A percentile compares a stretch with the other conserved stretches of the same genome.
These are phyloP conservation scores for Drosophila leontia DNA, from an alignment of 1,140 invertebrate species.

Conservation along the genomic window DNA sequence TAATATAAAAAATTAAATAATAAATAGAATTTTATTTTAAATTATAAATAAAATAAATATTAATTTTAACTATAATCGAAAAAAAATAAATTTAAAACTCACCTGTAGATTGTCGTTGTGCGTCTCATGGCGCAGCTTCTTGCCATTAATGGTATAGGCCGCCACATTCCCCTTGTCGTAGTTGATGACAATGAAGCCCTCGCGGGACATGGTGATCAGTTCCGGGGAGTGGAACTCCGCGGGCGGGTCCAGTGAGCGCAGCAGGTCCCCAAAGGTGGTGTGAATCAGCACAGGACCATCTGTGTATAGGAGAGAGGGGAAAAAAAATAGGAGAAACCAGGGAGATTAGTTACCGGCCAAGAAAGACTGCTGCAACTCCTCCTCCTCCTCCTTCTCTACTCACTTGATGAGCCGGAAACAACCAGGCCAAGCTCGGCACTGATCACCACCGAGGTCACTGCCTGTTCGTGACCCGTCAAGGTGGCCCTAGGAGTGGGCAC, in stretches of 20 bases:
- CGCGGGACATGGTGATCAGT: constrained; percentile 96
- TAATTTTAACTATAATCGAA: background rate
- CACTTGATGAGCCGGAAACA: constrained; percentile 95
- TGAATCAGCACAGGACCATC: constrained; percentile 98
- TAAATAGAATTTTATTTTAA: no score
- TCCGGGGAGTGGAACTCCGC: constrained; percentile 93
- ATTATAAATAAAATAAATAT: no score
- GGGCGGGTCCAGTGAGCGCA: constrained; percentile 94
- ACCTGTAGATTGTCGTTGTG: constrained; percentile 98
- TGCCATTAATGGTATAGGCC: constrained; percentile 96
- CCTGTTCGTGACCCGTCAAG: constrained; percentile 98
- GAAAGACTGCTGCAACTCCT: no score
- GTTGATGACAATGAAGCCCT: constrained; percentile 98
- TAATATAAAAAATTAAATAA: no score
- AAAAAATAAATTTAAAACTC: constrained; percentile 39
- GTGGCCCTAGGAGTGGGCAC: constrained; percentile 97
- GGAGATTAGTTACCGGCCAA: background rate
- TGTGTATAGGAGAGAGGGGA: constrained; percentile 85
- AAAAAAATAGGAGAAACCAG: no score
- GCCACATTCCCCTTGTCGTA: constrained; percentile 96
- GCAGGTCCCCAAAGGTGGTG: constrained; percentile 98
- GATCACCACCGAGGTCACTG: constrained; percentile 97
- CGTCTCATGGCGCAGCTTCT: constrained; percentile 93
- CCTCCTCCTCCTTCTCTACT: constrained; percentile 4
- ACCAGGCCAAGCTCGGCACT: constrained; percentile 99